Evolutionary conservation across 1,140 invertebrate species (phyloP).

Genomic region (Tigriopus japonicus): DNA sequence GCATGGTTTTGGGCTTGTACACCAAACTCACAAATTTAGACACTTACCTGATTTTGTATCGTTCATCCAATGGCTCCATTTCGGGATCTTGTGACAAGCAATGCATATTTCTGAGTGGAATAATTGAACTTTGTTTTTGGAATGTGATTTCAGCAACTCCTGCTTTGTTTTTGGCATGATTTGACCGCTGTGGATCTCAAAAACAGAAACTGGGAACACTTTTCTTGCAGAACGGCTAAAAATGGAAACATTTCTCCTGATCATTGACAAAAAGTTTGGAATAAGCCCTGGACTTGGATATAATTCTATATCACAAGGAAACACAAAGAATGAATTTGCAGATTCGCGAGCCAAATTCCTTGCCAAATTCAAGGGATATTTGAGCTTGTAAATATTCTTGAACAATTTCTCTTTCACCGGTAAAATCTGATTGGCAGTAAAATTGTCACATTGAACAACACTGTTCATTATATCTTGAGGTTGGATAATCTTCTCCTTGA

Average conservation of each 20-base stretch:
- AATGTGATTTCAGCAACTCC: constrained; percentile 48
- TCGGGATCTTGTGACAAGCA: constrained; percentile 68
- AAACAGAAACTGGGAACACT: constrained; percentile 60
- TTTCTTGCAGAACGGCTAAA: constrained; percentile 34
- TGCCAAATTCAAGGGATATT: constrained; percentile 73
- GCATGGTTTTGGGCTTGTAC: no score
- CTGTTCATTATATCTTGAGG: no score
- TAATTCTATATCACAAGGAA: constrained; percentile 70
- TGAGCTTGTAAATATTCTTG: constrained; percentile 44
- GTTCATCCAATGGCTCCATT: constrained; percentile 54
- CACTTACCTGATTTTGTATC: neutral
- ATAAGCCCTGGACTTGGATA: constrained; percentile 37
- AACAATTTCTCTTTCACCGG: neutral
- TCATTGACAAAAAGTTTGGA: constrained; percentile 19
- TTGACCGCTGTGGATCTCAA: constrained; percentile 53
- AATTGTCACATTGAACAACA: neutral
- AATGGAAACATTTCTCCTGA: constrained; percentile 13
- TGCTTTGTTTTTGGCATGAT: constrained; percentile 51
- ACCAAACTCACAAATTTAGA: no score
- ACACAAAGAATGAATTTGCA: constrained; percentile 57
- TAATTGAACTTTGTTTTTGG: constrained; percentile 54
- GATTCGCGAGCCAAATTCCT: constrained; percentile 62
- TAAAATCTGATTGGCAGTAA: neutral
- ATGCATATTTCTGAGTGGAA: constrained; percentile 78
- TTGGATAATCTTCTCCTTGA: neutral